These are phyloP conservation scores for Tylochromis polylepis DNA, from an alignment of 2,113 vertebrate genomes.

Conservation along the genomic window DNA sequence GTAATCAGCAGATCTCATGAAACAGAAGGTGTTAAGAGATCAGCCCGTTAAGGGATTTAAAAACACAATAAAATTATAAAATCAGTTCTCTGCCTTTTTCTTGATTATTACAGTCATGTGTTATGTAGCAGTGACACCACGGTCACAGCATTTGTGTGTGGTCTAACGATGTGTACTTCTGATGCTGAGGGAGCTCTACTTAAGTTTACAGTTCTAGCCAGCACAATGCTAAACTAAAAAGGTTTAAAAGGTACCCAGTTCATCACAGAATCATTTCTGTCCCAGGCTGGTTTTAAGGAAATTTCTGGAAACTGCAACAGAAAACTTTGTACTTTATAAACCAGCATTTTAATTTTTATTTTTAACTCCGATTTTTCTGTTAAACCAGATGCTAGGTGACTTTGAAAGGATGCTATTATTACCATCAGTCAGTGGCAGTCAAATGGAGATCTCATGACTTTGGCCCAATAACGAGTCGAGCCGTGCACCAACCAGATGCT, in stretches of 20 bases:
- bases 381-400: not conserved
- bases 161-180: not conserved
- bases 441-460: not conserved
- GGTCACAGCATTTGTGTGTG: not conserved
- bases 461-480: not conserved
- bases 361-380: not conserved
- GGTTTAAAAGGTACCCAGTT: not conserved
- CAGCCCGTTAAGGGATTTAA: too few species aligned
- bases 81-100: too few species aligned
- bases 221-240: not conserved
- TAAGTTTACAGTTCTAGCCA: not conserved
- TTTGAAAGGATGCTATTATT: not conserved
- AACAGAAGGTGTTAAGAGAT: too few species aligned
- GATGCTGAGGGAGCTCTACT: not conserved
- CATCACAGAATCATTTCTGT: not conserved
- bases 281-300: too few species aligned
- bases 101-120: not conserved
- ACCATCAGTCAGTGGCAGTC: not conserved
- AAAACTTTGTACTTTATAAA: not conserved
- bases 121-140: not conserved
- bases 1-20: too few species aligned
- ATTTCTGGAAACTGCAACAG: not conserved
- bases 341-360: not conserved
- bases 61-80: too few species aligned
- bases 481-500: not conserved